phyloP scores from a whole-genome alignment of 2,113 vertebrate genomes.

The Gallinago paraguaiae region DNA sequence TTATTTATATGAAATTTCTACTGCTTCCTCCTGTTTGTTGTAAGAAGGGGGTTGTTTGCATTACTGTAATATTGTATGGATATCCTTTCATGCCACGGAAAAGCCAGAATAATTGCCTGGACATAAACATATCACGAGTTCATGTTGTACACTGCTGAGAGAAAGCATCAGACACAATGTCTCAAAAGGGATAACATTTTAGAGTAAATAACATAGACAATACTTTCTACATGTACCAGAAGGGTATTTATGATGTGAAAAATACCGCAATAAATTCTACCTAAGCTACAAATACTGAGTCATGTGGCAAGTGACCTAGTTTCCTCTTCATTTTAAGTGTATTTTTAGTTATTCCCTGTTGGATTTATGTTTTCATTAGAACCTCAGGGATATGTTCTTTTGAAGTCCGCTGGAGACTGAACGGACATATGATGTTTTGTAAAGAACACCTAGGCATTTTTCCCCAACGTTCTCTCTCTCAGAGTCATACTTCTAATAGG shows the following conservation, averaged over 20 bases:
- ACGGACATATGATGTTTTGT: slow-evolving; percentile 5
- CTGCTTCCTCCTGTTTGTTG: neutral
- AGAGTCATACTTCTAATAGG: slow-evolving; percentile 38
- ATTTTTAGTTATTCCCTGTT: slow-evolving; percentile 62
- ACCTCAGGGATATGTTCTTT: slow-evolving; percentile 22
- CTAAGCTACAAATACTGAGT: slow-evolving; percentile 22
- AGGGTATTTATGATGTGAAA: neutral
- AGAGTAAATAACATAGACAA: neutral
- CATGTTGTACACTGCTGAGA: neutral
- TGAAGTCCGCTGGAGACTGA: slow-evolving; percentile 37
- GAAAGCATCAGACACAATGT: neutral
- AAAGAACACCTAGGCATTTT: neutral
- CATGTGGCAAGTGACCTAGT: slow-evolving; percentile 40
- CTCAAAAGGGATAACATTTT: neutral
- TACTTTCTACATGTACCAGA: neutral
- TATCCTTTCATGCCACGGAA: neutral
- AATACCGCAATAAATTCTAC: neutral
- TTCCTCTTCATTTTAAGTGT: slow-evolving; percentile 44
- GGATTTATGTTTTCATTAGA: slow-evolving; percentile 75
- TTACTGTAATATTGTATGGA: neutral
- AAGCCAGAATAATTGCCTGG: neutral
- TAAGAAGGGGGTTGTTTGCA: neutral
- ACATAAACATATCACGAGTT: neutral
- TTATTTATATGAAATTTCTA: neutral
- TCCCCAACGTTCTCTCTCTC: neutral